Percentiles rank a stretch among this genome's conserved stretches.
Conservation (phyloP, 2,888 invertebrate species). For the Eumerus sabulonum region DNA sequence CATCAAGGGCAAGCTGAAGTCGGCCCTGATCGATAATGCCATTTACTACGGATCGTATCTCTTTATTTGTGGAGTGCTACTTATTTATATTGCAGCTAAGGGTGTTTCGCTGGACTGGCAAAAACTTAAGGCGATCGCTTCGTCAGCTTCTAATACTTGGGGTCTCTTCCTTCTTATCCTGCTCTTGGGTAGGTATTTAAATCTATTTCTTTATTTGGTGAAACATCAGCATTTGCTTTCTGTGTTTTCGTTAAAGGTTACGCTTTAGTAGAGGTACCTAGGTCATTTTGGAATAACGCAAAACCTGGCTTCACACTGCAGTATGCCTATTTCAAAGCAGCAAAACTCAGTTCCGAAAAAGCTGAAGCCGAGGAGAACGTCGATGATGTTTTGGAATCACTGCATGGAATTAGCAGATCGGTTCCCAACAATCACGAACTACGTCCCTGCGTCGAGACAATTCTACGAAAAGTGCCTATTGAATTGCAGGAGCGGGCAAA, state of each 20-base stretch:
- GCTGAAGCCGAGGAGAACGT: slow-evolving; percentile 98
- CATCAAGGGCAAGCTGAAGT: slow-evolving; percentile 94
- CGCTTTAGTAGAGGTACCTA: slow-evolving; percentile 96
- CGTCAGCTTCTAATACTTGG: slow-evolving; percentile 99
- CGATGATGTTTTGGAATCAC: slow-evolving; percentile 95
- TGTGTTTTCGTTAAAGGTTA: slow-evolving; percentile 81
- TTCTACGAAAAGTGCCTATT: slow-evolving; percentile 91
- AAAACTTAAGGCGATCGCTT: slow-evolving; percentile 97
- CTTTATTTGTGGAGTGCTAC: slow-evolving; percentile 94
- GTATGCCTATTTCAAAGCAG: slow-evolving; percentile 94
- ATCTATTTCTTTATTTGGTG: not conserved
- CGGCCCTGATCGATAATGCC: slow-evolving; percentile 97
- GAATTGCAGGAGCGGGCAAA: slow-evolving; percentile 88
- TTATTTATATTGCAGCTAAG: slow-evolving; percentile 96
- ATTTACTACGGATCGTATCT: slow-evolving; percentile 98
- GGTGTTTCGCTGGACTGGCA: slow-evolving; percentile 93
- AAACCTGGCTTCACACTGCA: slow-evolving; percentile 91
- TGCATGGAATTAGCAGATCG: slow-evolving; percentile 89
- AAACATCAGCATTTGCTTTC: no score
- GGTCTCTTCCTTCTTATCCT: slow-evolving; percentile 96
- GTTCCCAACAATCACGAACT: slow-evolving; percentile 88
- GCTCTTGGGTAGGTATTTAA: slow-evolving; percentile 82
- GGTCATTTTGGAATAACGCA: slow-evolving; percentile 94
- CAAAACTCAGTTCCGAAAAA: slow-evolving; percentile 95
- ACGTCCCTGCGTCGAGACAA: slow-evolving; percentile 90